Conservation (phyloP, 2,797 vertebrate species). For the Coracias cyanogaster region DNA sequence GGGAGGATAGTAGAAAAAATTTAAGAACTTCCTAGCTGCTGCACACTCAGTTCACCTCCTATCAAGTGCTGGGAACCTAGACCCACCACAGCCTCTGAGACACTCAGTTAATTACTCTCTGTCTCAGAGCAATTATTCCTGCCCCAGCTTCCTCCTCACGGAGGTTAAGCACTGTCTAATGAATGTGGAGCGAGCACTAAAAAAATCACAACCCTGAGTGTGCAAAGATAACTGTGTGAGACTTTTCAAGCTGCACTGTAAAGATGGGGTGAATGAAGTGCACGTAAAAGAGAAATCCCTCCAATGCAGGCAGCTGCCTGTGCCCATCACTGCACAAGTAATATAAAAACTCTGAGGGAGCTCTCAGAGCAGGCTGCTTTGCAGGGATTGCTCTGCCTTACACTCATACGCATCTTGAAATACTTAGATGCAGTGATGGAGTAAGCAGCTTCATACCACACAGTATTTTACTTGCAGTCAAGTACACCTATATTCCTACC, state of each 20-base stretch:
- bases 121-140: background rate
- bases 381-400: background rate
- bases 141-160: rapidly evolving
- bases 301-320: background rate
- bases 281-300: background rate
- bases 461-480: background rate
- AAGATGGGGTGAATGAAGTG: background rate
- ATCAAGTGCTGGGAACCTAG: conserved; percentile 30
- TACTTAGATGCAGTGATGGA: background rate
- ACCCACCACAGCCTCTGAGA: conserved; percentile 46
- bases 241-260: background rate
- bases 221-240: background rate
- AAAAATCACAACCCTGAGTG: background rate
- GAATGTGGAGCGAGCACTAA: background rate
- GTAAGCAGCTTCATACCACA: background rate
- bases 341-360: background rate
- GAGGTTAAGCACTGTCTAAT: background rate
- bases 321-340: background rate
- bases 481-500: background rate
- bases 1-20: background rate
- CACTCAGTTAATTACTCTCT: conserved; percentile 12
- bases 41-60: conserved; percentile 1
- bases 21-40: background rate
- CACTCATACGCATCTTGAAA: background rate
- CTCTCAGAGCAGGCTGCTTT: background rate